Evolutionary conservation across 1,140 invertebrate species (phyloP), one percentile per base, ranked within the genome.

Genomic region (Gonioctena quinquepunctata): DNA sequence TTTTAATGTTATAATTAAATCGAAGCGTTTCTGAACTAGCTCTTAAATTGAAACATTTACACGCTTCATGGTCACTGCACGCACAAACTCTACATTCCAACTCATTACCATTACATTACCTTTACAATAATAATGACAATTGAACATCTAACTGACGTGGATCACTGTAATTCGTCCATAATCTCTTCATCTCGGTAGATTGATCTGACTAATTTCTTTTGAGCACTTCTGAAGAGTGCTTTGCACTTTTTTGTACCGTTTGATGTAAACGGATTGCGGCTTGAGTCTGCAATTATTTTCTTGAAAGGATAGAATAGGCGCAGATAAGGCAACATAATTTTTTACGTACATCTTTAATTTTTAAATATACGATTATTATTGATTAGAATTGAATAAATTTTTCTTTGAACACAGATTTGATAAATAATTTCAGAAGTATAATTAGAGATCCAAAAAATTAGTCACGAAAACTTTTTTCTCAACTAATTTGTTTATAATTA

Each of bases 1-100:
- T 21, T 57, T 57, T 8, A 57, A 57, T 57, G 25, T 13, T 57
- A 19, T 25, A 57, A 57, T 57, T 57, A 11, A 57, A 57, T 57
- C 7, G 21, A 11, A 21, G 22, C 54, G 21, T 7, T 57, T n/a
- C 21, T 23, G 54, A 57, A n/a, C 54, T 25, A 21, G 11, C 25
- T 25, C 11, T 57, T 23, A 21, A 57, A 57, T 23, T 57, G 22
- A 25, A 21, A 23, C 54, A 25, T 57, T 57, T 57, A 57, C 19
- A 57, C 54, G 54, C 54, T 57, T 57, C 54, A 57, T 57, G 54
- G 18, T 57, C n/a, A 2, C 21, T 57, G 54, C 21, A 5, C 22
- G 25, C 54, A 57, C 54, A 11, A 25, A 57, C 22, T 57, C 54
- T 57, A 57, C 25, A 54, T 25, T 22, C 8, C 13, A 22, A 25